Conservation (phyloP, 2,113 vertebrate species). For the Boulengeromyrus knoepffleri region DNA sequence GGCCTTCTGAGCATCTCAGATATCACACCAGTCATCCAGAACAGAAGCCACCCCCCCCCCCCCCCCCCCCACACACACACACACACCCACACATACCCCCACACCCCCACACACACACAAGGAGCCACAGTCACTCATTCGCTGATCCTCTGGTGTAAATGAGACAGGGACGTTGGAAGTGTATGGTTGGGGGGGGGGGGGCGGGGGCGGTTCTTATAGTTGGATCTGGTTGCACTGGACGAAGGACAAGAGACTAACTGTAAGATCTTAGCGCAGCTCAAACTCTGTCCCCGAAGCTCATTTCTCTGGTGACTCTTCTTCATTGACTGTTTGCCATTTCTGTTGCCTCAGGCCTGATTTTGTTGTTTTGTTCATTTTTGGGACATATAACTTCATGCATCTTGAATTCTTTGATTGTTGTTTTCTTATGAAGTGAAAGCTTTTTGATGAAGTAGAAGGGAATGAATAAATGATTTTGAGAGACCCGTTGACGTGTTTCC, state of each 20-base stretch:
- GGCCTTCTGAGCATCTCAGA: constrained; percentile 55
- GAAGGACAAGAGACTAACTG: background rate
- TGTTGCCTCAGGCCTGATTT: background rate
- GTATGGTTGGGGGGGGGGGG: constrained; percentile 23
- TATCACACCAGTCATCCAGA: constrained; percentile 50
- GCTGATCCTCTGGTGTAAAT: constrained; percentile 40
- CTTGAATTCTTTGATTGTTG: background rate
- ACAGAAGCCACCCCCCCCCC: constrained; percentile 28
- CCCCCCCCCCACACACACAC: background rate
- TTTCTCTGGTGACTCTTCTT: background rate
- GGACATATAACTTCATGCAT: background rate
- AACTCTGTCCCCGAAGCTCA: background rate
- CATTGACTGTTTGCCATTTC: background rate
- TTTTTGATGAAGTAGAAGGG: background rate
- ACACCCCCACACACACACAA: too few species aligned
- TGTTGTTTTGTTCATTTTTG: background rate
- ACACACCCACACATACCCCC: too few species aligned
- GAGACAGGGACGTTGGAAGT: constrained; percentile 29
- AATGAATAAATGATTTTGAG: background rate
- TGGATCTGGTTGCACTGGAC: background rate
- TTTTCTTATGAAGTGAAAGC: background rate
- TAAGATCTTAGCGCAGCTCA: background rate
- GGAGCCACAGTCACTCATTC: constrained; percentile 44
- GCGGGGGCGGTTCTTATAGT: constrained; percentile 41
- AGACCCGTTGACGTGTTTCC: background rate